Evolutionary conservation across 2,797 vertebrate genomes (phyloP).

Genomic region (Dicrostonyx torquatus): DNA sequence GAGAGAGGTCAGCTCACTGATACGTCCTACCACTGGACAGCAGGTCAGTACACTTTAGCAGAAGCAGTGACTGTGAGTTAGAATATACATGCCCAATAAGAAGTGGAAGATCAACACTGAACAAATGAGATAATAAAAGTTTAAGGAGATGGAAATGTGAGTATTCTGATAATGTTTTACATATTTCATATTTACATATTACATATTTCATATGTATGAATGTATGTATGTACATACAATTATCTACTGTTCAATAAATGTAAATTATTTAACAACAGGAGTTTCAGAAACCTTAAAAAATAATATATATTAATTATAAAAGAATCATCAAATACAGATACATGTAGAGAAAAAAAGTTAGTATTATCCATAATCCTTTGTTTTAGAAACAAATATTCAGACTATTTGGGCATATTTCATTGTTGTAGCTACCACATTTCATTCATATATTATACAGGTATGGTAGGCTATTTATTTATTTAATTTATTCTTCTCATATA

Average conservation of each 20-base stretch:
- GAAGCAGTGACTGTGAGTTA: neutral
- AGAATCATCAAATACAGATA: neutral
- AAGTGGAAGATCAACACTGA: too few relatives aligned
- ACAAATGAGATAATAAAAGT: neutral
- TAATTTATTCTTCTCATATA: too few relatives aligned
- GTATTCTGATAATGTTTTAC: neutral
- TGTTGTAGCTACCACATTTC: neutral
- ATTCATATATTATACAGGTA: neutral
- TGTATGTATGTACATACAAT: neutral
- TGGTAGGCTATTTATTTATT: too few relatives aligned
- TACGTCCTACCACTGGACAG: neutral
- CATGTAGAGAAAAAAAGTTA: neutral
- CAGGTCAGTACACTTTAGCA: neutral
- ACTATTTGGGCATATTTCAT: neutral
- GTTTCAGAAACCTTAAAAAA: neutral
- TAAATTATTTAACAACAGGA: neutral
- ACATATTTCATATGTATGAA: too few relatives aligned
- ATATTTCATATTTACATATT: too few relatives aligned
- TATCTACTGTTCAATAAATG: neutral
- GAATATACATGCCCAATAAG: neutral
- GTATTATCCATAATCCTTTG: neutral
- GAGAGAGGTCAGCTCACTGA: neutral
- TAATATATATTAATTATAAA: conserved; percentile 25
- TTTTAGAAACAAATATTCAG: neutral
- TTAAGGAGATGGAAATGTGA: neutral